phyloP scores from a whole-genome alignment of 2,888 invertebrate genomes.

The Theodoxus fluviatilis region DNA sequence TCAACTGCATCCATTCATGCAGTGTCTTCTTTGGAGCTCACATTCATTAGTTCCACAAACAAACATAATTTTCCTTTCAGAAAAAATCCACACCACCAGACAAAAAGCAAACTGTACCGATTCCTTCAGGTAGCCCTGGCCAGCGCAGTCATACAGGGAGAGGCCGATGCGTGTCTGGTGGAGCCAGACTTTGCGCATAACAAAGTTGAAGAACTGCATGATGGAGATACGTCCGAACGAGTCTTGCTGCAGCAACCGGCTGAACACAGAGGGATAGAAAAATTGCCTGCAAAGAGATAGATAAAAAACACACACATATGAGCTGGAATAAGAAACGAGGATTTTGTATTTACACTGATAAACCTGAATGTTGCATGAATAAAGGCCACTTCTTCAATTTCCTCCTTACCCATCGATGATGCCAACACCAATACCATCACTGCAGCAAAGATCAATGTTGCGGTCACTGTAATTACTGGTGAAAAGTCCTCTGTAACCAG shows the following conservation, averaged over 20 bases:
- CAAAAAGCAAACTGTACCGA: no score
- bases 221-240: constrained; percentile 86
- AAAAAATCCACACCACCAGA: no score
- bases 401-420: no score
- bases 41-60: no score
- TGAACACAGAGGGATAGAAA: constrained; percentile 86
- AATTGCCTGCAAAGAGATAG: constrained; percentile 71
- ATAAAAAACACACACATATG: constrained; percentile 15
- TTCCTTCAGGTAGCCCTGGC: constrained; percentile 88
- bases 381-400: no score
- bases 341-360: background rate
- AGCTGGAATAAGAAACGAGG: background rate
- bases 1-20: no score
- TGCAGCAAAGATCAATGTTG: no score
- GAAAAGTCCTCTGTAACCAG: background rate
- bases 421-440: no score
- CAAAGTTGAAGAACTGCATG: constrained; percentile 90
- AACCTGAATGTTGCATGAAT: background rate
- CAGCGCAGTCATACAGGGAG: constrained; percentile 89
- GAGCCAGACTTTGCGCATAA: constrained; percentile 91
- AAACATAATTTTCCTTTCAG: no score
- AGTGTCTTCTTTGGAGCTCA: no score
- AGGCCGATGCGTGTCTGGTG: constrained; percentile 93
- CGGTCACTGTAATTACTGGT: no score
- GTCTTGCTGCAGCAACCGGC: constrained; percentile 85